Base-by-base conservation (phyloP, 2,113 vertebrate species). In the Sander lucioperca region DNA sequence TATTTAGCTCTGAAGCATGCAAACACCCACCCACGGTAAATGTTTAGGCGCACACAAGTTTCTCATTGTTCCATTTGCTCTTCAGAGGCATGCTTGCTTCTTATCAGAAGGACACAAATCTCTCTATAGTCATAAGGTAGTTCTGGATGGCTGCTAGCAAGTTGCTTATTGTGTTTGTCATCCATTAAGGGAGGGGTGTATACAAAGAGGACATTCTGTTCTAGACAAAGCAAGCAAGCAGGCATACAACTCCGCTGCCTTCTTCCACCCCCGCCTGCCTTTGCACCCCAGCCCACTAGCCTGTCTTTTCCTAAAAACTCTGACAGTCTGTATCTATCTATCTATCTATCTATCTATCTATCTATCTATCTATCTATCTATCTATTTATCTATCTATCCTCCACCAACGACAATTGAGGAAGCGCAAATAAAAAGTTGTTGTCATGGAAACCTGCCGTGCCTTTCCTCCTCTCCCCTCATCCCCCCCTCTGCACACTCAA, bases 381-480 rank as follows among this genome's bases (percentile, higher is more conserved):
- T 78, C 69, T 67, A 23, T 88, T 65, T 78, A 56, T 88, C 63
- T 48, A 23, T 85, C 65, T 69, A 21, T 68, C 72, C 54, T 85
- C 80, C 79, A 88, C 85, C 86, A 89, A 91, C 79, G 51, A 43
- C 85, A 87, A 88, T 74, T 88, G 81, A 92, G 82, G 84, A 93
- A 92, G 90, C 48, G 51, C 83, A 89, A 91, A 94, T 88, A 84
- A 92, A 93, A 94, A 90, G 90, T 87, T 80, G 93, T 94, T 89
- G 93, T 92, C 93, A 95, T 95, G 92, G 94, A 88, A 94, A 95
- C 93, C 50, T 80, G 66, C 83, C 48, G 45, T 93, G 87, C 86
- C 89, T 92, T 78, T 89, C 89, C 89, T 86, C 73, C 85, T 84
- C 79, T 83, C 80, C 88, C 83, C 84, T 85, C 62, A 78, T 81